Evolutionary conservation across 2,888 invertebrate genomes (phyloP).

Genomic region (Drosophila prostipennis): DNA sequence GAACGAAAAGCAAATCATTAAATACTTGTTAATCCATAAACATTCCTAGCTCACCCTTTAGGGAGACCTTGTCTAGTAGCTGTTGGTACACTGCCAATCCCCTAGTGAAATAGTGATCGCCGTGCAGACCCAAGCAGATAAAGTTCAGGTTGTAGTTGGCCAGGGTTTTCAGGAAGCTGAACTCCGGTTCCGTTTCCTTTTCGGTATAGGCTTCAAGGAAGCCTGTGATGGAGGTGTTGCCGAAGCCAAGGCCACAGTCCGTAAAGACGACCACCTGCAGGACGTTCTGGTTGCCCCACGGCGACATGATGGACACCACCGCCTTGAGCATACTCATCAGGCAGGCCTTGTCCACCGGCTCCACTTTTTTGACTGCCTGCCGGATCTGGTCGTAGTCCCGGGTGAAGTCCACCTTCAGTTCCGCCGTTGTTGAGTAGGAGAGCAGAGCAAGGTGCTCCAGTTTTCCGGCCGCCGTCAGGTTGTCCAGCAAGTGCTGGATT

Average conservation of each 20-base stretch:
- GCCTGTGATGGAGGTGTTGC: slow-evolving; percentile 86
- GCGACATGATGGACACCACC: slow-evolving; percentile 91
- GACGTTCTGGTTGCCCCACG: slow-evolving; percentile 95
- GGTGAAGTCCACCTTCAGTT: slow-evolving; percentile 93
- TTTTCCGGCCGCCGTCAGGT: slow-evolving; percentile 80
- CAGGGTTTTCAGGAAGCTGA: slow-evolving; percentile 90
- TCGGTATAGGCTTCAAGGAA: slow-evolving; percentile 84
- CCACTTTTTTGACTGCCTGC: slow-evolving; percentile 89
- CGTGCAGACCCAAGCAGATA: slow-evolving; percentile 88
- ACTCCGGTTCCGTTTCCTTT: slow-evolving; percentile 68
- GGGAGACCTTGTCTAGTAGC: slow-evolving; percentile 90
- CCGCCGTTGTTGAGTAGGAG: slow-evolving; percentile 79
- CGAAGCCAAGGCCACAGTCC: slow-evolving; percentile 89
- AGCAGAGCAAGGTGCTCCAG: slow-evolving; percentile 81
- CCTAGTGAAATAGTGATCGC: slow-evolving; percentile 86
- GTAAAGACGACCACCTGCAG: slow-evolving; percentile 92
- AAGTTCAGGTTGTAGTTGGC: slow-evolving; percentile 92
- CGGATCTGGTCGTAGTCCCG: slow-evolving; percentile 93
- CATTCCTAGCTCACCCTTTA: slow-evolving; percentile 85
- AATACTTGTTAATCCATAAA: background rate
- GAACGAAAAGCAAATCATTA: background rate
- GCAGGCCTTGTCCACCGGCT: slow-evolving; percentile 94
- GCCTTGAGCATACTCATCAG: slow-evolving; percentile 92
- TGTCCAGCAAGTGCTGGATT: slow-evolving; percentile 82
- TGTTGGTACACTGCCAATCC: slow-evolving; percentile 87